Conservation (phyloP, 2,797 vertebrate genomes). For the Pipistrellus pygmaeus region DNA sequence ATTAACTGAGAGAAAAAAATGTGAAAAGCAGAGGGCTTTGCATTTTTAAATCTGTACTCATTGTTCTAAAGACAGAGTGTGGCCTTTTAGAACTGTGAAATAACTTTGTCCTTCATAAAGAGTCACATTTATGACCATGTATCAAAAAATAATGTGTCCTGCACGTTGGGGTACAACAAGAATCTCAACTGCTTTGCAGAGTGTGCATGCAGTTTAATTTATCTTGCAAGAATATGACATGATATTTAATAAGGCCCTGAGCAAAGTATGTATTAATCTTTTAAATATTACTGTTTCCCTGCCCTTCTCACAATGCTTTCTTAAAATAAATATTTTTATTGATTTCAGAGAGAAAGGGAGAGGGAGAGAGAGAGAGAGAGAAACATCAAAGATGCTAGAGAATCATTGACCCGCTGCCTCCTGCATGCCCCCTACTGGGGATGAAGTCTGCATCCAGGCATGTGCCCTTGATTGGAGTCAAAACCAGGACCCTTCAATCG, state of each 20-base stretch:
- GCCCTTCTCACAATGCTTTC: neutral
- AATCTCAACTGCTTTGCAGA: conserved; percentile 36
- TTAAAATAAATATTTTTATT: too few species aligned
- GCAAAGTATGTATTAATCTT: neutral
- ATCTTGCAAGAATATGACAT: neutral
- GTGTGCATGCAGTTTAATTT: neutral
- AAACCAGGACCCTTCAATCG: too few species aligned
- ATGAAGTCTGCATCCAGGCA: too few species aligned
- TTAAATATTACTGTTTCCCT: neutral
- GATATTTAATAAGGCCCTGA: neutral
- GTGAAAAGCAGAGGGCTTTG: conserved; percentile 70
- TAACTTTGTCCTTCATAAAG: conserved; percentile 67
- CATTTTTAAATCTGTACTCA: conserved; percentile 74
- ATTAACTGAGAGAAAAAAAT: conserved; percentile 72
- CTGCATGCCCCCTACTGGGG: too few species aligned
- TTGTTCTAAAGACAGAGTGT: conserved; percentile 71
- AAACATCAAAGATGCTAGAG: too few species aligned
- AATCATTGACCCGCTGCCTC: too few species aligned
- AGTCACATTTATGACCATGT: conserved; percentile 44
- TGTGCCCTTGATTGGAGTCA: too few species aligned
- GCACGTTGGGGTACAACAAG: neutral
- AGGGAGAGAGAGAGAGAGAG: too few species aligned
- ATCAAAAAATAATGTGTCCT: conserved; percentile 55
- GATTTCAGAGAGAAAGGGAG: too few species aligned
- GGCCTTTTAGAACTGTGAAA: conserved; percentile 67